A percentile compares a stretch with the other conserved stretches of the same genome.
Conservation (phyloP, 2,888 invertebrate genomes). For the Ptychoptera albimana region DNA sequence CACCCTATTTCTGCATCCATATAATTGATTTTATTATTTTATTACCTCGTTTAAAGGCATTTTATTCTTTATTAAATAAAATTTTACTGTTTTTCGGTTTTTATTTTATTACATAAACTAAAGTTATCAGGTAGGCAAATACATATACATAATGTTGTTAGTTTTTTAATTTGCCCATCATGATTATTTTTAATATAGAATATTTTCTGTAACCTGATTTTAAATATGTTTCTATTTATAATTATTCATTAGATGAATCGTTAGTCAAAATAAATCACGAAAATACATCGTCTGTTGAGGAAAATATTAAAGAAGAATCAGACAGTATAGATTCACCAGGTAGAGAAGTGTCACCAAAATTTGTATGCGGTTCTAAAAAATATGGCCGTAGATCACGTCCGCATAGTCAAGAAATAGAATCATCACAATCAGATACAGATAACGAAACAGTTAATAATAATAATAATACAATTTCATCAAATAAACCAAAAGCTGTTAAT, state of each 20-base stretch:
- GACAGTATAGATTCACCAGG: constrained; percentile 35
- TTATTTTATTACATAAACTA: neutral
- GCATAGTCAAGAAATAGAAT: constrained; percentile 20
- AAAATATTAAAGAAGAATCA: no score
- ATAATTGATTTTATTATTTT: no score
- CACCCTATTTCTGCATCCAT: no score
- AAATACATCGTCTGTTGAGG: no score
- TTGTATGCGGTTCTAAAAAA: constrained; percentile 56
- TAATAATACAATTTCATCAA: neutral
- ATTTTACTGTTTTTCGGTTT: no score
- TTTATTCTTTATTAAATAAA: no score
- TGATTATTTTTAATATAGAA: no score
- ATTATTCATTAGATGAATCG: constrained; percentile 23
- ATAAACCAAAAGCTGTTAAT: constrained; percentile 14
- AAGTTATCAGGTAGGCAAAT: neutral
- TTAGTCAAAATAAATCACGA: constrained; percentile 12
- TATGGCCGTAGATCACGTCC: constrained; percentile 59
- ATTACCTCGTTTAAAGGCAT: no score
- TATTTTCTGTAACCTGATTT: no score
- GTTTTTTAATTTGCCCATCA: neutral
- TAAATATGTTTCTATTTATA: no score
- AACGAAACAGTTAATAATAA: constrained; percentile 13
- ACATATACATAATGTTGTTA: neutral
- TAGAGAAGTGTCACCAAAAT: constrained; percentile 55
- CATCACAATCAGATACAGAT: constrained; percentile 28